Evolutionary conservation across 2,113 vertebrate species (phyloP), one percentile per base, ranked within the genome.

Genomic region (Spea multiplicata): DNA sequence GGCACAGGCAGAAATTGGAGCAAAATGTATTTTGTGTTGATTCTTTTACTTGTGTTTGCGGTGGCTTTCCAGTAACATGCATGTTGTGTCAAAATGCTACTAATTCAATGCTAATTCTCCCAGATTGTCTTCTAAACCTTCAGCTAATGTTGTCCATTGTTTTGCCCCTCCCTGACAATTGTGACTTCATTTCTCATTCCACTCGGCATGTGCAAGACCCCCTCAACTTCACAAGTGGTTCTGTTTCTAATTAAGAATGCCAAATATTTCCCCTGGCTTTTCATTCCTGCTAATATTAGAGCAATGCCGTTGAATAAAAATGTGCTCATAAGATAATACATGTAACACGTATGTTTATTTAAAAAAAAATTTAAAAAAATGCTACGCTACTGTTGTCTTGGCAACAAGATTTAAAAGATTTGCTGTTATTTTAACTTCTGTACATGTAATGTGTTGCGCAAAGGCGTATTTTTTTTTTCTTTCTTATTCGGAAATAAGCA

Each of bases 1-100:
- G 66, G 61, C 74, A 9, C 81, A 81, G 71, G 82, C 45, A 82
- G 85, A 76, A n/a, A 87, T 90, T 92, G 93, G 91, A 93, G 93
- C 91, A 93, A 93, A 84, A 90, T 92, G 92, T 92, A 92, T 93
- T 91, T 89, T 12, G 16, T 50, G 82, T 86, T 89, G 84, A 88
- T 91, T 0, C 70, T 85, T 83, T 12, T 85, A 80, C 69, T 78
- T 84, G 84, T 88, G 83, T 88, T 82, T 88, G 86, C 84, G 83
- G 47, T 87, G 86, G 72, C 85, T 88, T 83, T 8, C 57, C 47
- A 73, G 67, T 80, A 80, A 66, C 62, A 17, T 30, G 77, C 77
- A 73, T 68, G 74, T 49, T 17, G 14, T 8, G n/a, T 68, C 52
- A 12, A 68, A 76, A 68, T 83, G 86, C 88, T 86, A 85, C 86